A percentile compares a stretch with the other conserved stretches of the same genome.
Conservation (phyloP, 2,797 vertebrate species). For the Mus spretus region DNA sequence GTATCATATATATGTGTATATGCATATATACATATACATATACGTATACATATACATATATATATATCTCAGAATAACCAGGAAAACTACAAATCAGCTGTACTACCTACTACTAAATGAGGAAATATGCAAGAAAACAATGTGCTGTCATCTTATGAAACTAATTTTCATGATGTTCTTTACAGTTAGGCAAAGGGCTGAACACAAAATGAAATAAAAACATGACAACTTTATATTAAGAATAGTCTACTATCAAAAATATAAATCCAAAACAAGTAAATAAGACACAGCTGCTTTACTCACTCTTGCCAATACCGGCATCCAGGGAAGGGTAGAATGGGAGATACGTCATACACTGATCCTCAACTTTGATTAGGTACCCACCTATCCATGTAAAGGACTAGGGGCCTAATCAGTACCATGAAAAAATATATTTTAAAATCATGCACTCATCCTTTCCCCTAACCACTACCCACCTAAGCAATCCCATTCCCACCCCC, state of each 20-base stretch:
- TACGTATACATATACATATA: too few relatives aligned
- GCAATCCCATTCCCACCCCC: not conserved
- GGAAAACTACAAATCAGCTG: constrained; percentile 29
- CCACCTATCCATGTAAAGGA: constrained; percentile 50
- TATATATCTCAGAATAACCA: not conserved
- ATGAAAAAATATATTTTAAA: constrained; percentile 60
- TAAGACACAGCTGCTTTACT: constrained; percentile 42
- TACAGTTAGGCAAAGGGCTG: not conserved
- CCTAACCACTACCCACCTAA: constrained; percentile 9
- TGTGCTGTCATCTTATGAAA: constrained; percentile 42
- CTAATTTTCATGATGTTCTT: constrained; percentile 22
- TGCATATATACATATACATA: too few relatives aligned
- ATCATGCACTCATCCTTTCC: constrained; percentile 22
- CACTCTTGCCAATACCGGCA: constrained; percentile 44
- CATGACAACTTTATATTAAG: constrained; percentile 52
- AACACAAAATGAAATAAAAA: constrained; percentile 60
- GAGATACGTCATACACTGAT: constrained; percentile 53
- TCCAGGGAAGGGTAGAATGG: not conserved
- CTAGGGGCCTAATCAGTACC: constrained; percentile 26
- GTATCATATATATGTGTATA: not conserved
- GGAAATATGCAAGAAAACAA: constrained; percentile 29
- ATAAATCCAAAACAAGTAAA: constrained; percentile 61
- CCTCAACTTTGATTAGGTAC: constrained; percentile 45
- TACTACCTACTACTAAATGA: constrained; percentile 8
- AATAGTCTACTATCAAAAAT: constrained; percentile 61